Conservation (phyloP, 2,113 vertebrate species). For the Amazona vittata region DNA sequence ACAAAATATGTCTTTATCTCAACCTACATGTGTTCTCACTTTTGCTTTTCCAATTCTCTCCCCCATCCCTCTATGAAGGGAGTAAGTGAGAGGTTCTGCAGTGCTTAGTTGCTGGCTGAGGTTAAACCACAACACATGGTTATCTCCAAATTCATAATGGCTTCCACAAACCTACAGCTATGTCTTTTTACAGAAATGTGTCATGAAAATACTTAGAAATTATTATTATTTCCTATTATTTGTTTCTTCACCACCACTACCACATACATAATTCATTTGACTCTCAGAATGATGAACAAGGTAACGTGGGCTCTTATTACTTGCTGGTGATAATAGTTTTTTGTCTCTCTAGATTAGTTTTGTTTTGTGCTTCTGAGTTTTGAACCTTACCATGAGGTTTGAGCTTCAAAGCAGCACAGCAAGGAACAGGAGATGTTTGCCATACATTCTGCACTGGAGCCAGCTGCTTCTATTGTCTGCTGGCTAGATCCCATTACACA, state of each 20-base stretch:
- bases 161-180: not conserved
- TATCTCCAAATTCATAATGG: not conserved
- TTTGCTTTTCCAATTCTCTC: not conserved
- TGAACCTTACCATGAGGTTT: not conserved
- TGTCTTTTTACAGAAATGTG: not conserved
- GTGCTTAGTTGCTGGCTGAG: not conserved
- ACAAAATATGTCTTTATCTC: not conserved
- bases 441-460: not conserved
- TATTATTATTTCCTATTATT: not conserved
- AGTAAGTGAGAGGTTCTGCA: not conserved
- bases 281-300: not conserved
- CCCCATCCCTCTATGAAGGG: not conserved
- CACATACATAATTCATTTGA: not conserved
- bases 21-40: not conserved
- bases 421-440: not conserved
- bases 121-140: not conserved
- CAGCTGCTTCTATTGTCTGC: conserved; percentile 1
- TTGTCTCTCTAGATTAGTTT: not conserved
- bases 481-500: not conserved
- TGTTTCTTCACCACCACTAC: not conserved
- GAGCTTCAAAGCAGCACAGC: not conserved
- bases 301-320: not conserved
- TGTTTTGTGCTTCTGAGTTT: conserved; percentile 8
- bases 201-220: not conserved
- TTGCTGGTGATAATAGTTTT: not conserved